Conservation (phyloP, 2,888 invertebrate genomes). For the Megaustenia siamemsis region DNA sequence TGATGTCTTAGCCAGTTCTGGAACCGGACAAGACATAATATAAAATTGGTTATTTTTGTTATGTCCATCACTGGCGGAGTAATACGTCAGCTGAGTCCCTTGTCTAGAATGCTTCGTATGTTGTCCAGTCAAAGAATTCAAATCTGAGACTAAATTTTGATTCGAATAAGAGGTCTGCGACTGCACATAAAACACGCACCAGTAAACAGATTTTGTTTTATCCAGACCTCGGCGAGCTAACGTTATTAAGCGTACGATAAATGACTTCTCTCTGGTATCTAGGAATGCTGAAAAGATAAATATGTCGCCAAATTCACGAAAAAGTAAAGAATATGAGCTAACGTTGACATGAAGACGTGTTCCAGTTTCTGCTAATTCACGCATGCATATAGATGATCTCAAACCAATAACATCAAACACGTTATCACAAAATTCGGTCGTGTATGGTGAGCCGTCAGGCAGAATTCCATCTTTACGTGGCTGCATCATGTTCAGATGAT, state of each 20-base stretch:
- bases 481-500: not conserved
- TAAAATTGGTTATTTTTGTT: slow-evolving; percentile 36
- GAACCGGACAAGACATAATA: slow-evolving; percentile 52
- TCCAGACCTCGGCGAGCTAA: slow-evolving; percentile 28
- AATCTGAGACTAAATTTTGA: not conserved
- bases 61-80: slow-evolving; percentile 56
- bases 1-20: slow-evolving; percentile 19
- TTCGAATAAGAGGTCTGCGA: not conserved
- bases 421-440: slow-evolving; percentile 28
- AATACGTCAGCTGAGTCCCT: slow-evolving; percentile 38
- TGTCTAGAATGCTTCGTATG: not conserved
- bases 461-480: not conserved
- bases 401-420: not conserved
- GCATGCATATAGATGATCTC: slow-evolving; percentile 14
- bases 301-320: slow-evolving; percentile 32
- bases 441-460: not conserved
- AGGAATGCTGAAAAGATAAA: slow-evolving; percentile 43
- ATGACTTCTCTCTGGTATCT: not conserved
- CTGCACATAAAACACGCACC: slow-evolving; percentile 46
- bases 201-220: slow-evolving; percentile 33
- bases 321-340: slow-evolving; percentile 15
- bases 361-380: not conserved
- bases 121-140: not conserved
- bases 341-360: not conserved
- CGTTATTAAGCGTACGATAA: slow-evolving; percentile 34